Conservation (phyloP, 1,140 invertebrate species). For the Armadillidium nasatum region DNA sequence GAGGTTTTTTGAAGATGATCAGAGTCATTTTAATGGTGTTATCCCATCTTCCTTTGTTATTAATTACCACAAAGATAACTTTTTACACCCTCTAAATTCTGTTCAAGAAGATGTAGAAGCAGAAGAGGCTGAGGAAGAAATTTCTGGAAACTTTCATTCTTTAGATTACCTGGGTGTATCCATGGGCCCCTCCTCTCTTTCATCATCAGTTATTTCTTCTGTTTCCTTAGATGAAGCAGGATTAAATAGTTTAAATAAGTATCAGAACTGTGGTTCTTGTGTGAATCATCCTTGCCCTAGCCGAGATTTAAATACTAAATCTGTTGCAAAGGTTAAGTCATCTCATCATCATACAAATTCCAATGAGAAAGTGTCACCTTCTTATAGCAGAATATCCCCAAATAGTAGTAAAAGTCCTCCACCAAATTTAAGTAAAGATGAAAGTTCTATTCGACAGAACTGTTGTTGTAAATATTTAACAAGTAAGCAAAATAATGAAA, state of each 20-base stretch:
- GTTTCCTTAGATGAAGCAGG: conserved; percentile 21
- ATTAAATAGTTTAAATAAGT: not conserved
- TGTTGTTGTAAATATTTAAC: not conserved
- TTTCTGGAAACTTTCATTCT: conserved; percentile 29
- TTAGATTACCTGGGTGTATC: conserved; percentile 29
- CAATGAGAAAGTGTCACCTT: not conserved
- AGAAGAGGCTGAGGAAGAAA: conserved; percentile 37
- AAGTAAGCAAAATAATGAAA: not conserved
- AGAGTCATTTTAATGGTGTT: not conserved
- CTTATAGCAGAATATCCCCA: not conserved
- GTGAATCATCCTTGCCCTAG: not conserved
- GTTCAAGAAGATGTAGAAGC: conserved; percentile 43
- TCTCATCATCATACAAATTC: not conserved
- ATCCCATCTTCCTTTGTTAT: not conserved
- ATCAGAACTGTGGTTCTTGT: not conserved
- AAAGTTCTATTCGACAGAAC: not conserved
- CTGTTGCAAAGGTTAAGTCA: not conserved
- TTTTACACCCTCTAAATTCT: conserved; percentile 34
- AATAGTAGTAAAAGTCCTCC: not conserved
- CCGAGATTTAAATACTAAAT: not conserved
- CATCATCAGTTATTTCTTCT: conserved; percentile 33
- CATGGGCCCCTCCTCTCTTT: conserved; percentile 29
- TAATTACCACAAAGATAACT: not conserved
- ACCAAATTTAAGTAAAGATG: not conserved
- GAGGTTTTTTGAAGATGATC: not conserved